Conservation (phyloP, 2,797 vertebrate genomes). For the Fringilla coelebs region DNA sequence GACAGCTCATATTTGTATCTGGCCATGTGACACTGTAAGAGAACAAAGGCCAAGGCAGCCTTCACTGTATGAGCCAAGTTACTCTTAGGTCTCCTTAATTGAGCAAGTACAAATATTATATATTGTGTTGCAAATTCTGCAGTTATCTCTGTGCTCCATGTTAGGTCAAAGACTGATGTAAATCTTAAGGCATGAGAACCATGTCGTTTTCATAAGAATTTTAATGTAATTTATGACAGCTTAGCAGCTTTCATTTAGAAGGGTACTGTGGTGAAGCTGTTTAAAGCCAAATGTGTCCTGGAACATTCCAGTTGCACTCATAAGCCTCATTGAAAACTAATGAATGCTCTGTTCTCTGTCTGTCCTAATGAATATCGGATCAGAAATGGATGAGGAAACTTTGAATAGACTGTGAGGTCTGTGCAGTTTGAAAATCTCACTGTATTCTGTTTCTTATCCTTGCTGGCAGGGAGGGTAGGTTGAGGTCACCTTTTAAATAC, state of each 20-base stretch:
- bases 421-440: background rate
- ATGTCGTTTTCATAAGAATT: background rate
- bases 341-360: background rate
- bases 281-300: background rate
- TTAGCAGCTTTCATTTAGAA: background rate
- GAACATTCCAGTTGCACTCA: background rate
- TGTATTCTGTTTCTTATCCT: background rate
- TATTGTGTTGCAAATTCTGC: background rate
- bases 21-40: background rate
- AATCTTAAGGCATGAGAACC: background rate
- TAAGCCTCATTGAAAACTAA: background rate
- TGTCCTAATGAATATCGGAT: background rate
- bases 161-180: background rate
- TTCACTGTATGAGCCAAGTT: background rate
- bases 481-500: background rate
- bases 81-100: background rate
- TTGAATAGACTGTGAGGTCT: background rate
- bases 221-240: background rate
- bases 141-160: background rate
- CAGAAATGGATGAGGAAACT: background rate
- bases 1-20: background rate
- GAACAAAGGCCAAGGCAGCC: conserved; percentile 10
- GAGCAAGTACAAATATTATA: background rate
- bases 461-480: background rate
- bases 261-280: background rate